phyloP scores from a whole-genome alignment of 2,888 invertebrate species.

The Rhingia rostrata region DNA sequence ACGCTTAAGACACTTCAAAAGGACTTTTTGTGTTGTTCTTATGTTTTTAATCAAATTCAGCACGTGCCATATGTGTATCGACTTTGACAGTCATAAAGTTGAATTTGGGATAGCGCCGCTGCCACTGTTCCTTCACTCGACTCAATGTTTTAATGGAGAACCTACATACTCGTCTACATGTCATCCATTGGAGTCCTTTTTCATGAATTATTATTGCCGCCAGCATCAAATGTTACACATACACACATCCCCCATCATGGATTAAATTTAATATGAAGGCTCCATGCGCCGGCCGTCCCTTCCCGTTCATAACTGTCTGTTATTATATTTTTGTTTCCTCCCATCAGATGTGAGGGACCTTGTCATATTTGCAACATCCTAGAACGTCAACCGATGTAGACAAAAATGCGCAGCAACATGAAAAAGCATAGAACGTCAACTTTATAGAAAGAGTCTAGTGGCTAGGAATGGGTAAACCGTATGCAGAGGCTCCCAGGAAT shows the following conservation, averaged over 20 bases:
- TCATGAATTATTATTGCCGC: slow-evolving; percentile 68
- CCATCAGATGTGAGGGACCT: slow-evolving; percentile 15
- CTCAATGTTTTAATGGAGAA: neutral
- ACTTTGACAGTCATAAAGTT: slow-evolving; percentile 19
- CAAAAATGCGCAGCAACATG: too few species aligned
- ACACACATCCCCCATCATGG: slow-evolving; percentile 27
- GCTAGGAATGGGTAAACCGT: too few species aligned
- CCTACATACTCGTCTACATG: slow-evolving; percentile 30
- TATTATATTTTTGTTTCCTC: slow-evolving; percentile 3
- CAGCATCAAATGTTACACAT: slow-evolving; percentile 65
- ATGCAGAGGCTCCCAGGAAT: too few species aligned
- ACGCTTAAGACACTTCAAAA: neutral
- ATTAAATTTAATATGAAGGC: slow-evolving; percentile 35
- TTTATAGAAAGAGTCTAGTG: too few species aligned
- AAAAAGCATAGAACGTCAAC: too few species aligned
- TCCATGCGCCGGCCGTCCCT: slow-evolving; percentile 18
- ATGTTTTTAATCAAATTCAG: slow-evolving; percentile 57
- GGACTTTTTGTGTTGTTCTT: slow-evolving; percentile 26
- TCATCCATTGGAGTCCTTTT: slow-evolving; percentile 50
- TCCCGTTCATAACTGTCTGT: slow-evolving; percentile 13
- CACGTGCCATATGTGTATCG: slow-evolving; percentile 57
- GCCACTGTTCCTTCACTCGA: neutral
- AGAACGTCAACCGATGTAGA: neutral
- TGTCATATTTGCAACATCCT: slow-evolving; percentile 42
- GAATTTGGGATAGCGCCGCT: neutral